Evolutionary conservation across 2,888 invertebrate species (phyloP).

Genomic region (Amitus sp.): DNA sequence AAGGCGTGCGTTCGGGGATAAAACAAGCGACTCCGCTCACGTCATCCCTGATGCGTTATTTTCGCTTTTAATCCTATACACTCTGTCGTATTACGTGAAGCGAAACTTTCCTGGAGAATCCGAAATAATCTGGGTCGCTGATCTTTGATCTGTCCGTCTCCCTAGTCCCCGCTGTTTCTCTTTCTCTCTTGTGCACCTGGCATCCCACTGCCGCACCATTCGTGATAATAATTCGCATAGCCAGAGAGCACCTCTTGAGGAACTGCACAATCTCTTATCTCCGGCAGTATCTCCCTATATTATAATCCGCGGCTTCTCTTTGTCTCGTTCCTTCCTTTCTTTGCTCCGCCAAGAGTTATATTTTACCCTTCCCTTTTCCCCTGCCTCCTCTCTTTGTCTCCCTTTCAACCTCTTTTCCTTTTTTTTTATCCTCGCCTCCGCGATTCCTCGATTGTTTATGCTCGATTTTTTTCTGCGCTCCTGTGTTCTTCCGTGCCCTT

Average conservation of each 20-base stretch:
- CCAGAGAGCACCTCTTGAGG: slow-evolving; percentile 36
- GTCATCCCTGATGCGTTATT: background rate
- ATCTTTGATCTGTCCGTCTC: slow-evolving; percentile 35
- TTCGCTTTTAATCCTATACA: background rate
- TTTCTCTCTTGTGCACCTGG: slow-evolving; percentile 33
- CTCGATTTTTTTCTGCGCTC: slow-evolving; percentile 18
- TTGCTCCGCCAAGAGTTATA: slow-evolving; percentile 36
- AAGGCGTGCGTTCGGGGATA: background rate
- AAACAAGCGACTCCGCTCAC: background rate
- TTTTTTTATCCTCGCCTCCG: slow-evolving; percentile 2
- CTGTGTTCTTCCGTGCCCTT: slow-evolving; percentile 16
- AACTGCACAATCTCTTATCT: slow-evolving; percentile 41
- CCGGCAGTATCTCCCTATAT: slow-evolving; percentile 38
- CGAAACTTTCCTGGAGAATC: background rate
- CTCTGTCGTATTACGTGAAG: slow-evolving; percentile 1
- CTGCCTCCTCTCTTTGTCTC: slow-evolving; percentile 2
- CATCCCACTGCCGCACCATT: slow-evolving; percentile 35
- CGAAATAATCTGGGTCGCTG: slow-evolving; percentile 35
- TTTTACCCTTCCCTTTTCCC: slow-evolving; percentile 20
- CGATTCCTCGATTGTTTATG: slow-evolving; percentile 8
- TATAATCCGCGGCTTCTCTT: slow-evolving; percentile 41
- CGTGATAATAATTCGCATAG: slow-evolving; percentile 41
- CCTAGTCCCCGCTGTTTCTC: slow-evolving; percentile 15
- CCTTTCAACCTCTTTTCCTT: background rate
- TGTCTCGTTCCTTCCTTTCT: slow-evolving; percentile 37